These are phyloP conservation scores for Tympanuchus pallidicinctus DNA, from an alignment of 2,113 vertebrate genomes.

Conservation along the genomic window DNA sequence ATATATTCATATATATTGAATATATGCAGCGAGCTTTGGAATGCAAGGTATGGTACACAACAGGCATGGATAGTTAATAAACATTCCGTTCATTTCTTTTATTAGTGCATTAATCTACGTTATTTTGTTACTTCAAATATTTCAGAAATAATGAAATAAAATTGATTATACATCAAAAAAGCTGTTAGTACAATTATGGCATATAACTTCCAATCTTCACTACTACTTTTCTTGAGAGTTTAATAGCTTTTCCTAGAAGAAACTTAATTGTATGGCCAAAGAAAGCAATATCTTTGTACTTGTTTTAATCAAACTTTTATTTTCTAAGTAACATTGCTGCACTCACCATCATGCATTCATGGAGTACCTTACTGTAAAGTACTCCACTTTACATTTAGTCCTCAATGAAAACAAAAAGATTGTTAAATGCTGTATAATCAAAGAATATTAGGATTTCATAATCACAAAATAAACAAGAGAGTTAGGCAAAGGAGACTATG, in stretches of 20 bases:
- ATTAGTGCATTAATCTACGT: neutral
- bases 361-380: neutral
- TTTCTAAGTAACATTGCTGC: conserved; percentile 30
- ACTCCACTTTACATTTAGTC: neutral
- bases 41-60: neutral
- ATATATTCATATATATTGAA: neutral
- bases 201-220: neutral
- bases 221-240: neutral
- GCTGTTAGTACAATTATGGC: neutral
- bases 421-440: conserved; percentile 23
- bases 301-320: neutral
- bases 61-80: neutral
- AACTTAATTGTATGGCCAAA: neutral
- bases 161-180: neutral
- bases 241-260: neutral
- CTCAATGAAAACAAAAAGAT: conserved; percentile 8
- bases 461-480: no score
- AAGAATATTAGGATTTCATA: no score
- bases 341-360: neutral
- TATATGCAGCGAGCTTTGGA: neutral
- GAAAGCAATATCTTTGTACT: neutral
- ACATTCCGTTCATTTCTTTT: neutral
- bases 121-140: neutral
- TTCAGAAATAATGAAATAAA: neutral
- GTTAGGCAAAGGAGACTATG: no score